Evolutionary conservation across 2,113 vertebrate species (phyloP).

Genomic region (Donacobius atricapilla): DNA sequence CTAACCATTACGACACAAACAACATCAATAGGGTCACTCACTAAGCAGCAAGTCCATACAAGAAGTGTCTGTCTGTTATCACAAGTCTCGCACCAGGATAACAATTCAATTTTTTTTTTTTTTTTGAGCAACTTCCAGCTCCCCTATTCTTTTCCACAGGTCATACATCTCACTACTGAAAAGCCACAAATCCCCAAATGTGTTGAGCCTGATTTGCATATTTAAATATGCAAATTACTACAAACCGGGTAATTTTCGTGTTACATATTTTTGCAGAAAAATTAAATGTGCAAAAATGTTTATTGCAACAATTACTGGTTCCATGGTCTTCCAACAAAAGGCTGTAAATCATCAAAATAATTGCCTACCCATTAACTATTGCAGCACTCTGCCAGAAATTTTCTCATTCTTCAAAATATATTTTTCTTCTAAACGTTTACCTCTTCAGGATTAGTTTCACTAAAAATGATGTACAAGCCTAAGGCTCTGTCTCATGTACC

Average conservation of each 20-base stretch:
- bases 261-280: conserved; percentile 55
- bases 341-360: conserved; percentile 49
- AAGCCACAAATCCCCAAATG: neutral
- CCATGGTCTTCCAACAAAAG: conserved; percentile 40
- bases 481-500: neutral
- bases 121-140: conserved; percentile 38
- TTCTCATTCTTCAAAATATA: conserved; percentile 10
- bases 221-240: conserved; percentile 4
- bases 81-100: conserved; percentile 11
- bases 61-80: conserved; percentile 4
- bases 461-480: neutral
- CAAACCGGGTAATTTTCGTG: conserved; percentile 41
- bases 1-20: neutral
- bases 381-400: conserved; percentile 37
- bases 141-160: conserved; percentile 48
- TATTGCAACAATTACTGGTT: conserved; percentile 27
- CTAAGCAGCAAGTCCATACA: conserved; percentile 37
- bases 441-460: neutral
- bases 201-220: neutral
- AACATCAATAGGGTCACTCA: neutral
- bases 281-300: conserved; percentile 56
- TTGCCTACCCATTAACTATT: conserved; percentile 58
- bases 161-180: conserved; percentile 28
- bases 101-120: neutral
- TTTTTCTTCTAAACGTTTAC: neutral